phyloP scores from a whole-genome alignment of 2,888 invertebrate species.

The Lampropteryx suffumata region DNA sequence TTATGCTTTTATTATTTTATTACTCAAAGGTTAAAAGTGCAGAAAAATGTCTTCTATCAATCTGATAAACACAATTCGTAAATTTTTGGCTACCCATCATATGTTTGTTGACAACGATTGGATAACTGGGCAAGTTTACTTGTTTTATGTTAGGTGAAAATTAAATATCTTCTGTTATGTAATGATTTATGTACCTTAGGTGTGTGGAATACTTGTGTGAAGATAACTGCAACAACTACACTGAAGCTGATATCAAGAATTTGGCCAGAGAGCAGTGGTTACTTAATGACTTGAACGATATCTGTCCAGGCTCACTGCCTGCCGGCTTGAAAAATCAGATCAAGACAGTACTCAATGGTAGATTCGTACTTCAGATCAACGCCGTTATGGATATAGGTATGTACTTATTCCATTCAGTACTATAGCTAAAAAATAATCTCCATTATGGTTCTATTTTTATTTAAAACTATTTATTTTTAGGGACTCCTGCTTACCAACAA shows the following conservation, averaged over 20 bases:
- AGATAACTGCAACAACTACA: conserved; percentile 62
- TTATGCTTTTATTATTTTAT: too few species aligned
- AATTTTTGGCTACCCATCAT: conserved; percentile 54
- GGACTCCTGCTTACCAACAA: conserved; percentile 82
- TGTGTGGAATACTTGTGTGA: conserved; percentile 81
- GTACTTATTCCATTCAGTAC: too few species aligned
- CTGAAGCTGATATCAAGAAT: conserved; percentile 73
- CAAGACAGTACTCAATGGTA: conserved; percentile 75
- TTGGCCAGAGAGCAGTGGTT: conserved; percentile 87
- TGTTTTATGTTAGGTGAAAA: too few species aligned
- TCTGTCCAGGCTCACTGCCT: conserved; percentile 85
- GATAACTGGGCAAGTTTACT: conserved; percentile 60
- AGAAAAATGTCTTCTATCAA: conserved; percentile 26
- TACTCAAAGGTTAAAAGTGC: too few species aligned
- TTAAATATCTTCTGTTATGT: too few species aligned
- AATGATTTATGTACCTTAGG: conserved; percentile 38
- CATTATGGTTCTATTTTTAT: too few species aligned
- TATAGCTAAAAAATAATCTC: too few species aligned
- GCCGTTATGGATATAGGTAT: conserved; percentile 83
- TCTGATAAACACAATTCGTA: conserved; percentile 48
- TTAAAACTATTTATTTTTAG: conserved; percentile 41
- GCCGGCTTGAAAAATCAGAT: conserved; percentile 70
- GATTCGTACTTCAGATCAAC: conserved; percentile 85
- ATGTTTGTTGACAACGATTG: conserved; percentile 70
- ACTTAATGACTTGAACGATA: conserved; percentile 84